Evolutionary conservation across 2,113 vertebrate species (phyloP).

Genomic region (Nothobranchius kuhntae): DNA sequence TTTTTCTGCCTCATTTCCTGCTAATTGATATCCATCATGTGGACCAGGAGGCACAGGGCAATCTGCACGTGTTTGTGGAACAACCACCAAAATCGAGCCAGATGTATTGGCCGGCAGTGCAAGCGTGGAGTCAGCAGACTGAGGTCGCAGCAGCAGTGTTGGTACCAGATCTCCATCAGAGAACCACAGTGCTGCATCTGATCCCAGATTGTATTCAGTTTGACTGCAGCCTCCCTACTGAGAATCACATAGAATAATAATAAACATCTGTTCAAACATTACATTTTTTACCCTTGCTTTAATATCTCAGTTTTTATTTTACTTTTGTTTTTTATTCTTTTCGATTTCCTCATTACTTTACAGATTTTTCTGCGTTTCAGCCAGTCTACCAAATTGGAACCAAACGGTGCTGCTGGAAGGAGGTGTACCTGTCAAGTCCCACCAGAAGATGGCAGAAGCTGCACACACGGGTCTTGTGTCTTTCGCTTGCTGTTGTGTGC

Average conservation of each 20-base stretch:
- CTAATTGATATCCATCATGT: conserved; percentile 59
- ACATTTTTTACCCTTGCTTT: too few relatives aligned
- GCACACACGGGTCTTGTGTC: conserved; percentile 4
- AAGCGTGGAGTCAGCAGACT: conserved; percentile 55
- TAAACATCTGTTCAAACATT: too few relatives aligned
- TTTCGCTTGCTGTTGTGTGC: background rate
- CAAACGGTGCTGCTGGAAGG: background rate
- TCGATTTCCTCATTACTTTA: too few relatives aligned
- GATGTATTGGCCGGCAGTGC: conserved; percentile 41
- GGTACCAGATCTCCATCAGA: conserved; percentile 51
- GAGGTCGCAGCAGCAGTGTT: conserved; percentile 54
- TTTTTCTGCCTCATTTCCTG: conserved; percentile 62
- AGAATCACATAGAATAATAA: too few relatives aligned
- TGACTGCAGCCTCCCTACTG: conserved; percentile 11
- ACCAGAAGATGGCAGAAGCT: conserved; percentile 73
- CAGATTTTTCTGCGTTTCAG: conserved; percentile 3
- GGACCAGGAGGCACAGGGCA: conserved; percentile 46
- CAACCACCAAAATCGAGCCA: conserved; percentile 28
- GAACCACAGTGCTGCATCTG: conserved; percentile 39
- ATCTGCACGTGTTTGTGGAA: conserved; percentile 46
- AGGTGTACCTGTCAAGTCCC: conserved; percentile 15
- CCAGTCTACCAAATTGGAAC: background rate
- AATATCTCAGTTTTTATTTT: too few relatives aligned
- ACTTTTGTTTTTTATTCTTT: too few relatives aligned
- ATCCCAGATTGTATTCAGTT: background rate